These are phyloP conservation scores for Momotus momota DNA, from an alignment of 2,797 vertebrate species.

Conservation along the genomic window DNA sequence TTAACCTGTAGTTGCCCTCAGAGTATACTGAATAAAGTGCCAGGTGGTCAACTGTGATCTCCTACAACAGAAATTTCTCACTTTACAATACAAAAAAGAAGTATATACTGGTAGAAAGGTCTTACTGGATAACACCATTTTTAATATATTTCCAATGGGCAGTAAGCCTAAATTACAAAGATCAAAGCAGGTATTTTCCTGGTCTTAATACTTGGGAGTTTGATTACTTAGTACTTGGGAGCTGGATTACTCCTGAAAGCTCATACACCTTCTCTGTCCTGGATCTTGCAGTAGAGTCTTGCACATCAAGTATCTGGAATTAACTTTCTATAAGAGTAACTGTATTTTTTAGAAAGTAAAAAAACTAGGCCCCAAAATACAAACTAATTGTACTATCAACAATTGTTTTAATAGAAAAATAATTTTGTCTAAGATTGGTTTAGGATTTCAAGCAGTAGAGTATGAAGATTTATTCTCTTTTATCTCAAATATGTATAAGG, in stretches of 20 bases:
- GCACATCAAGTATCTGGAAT: background rate
- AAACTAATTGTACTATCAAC: background rate
- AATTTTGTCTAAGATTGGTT: background rate
- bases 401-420: background rate
- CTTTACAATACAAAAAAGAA: background rate
- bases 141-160: background rate
- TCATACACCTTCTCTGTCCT: background rate
- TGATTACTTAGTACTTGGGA: too few species aligned
- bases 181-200: background rate
- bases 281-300: background rate
- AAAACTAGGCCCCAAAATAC: background rate
- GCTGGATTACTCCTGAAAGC: background rate
- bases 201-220: background rate
- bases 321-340: background rate
- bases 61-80: background rate
- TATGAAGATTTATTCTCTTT: background rate
- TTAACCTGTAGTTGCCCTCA: background rate
- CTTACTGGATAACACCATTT: background rate
- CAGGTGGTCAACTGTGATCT: background rate
- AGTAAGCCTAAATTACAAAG: background rate
- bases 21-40: background rate
- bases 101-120: background rate
- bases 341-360: background rate
- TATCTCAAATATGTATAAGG: background rate
- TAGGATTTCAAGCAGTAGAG: background rate